These are phyloP conservation scores for Salminus brasiliensis DNA, from an alignment of 2,113 vertebrate species.

Conservation along the genomic window DNA sequence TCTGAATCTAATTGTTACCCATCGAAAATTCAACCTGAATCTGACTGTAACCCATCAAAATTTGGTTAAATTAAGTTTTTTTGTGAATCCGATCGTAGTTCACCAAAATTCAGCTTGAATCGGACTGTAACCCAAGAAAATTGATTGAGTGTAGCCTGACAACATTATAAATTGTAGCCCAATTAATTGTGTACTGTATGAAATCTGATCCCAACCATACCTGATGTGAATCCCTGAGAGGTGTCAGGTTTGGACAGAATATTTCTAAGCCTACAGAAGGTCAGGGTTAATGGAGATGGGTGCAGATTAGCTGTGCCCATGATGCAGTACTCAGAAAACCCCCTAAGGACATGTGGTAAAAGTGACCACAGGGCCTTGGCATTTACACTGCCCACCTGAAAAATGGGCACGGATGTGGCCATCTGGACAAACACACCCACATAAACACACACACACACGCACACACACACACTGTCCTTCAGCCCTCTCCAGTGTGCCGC, in stretches of 20 bases:
- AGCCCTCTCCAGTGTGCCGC: conserved; percentile 3
- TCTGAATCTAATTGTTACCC: too few species aligned
- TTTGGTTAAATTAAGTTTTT: too few species aligned
- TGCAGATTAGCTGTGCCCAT: background rate
- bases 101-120: too few species aligned
- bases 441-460: conserved; percentile 17
- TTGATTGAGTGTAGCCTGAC: background rate
- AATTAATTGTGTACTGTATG: too few species aligned
- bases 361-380: conserved; percentile 46
- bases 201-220: background rate
- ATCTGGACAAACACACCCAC: conserved; percentile 22
- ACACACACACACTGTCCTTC: conserved; percentile 50
- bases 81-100: too few species aligned
- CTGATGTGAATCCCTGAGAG: background rate
- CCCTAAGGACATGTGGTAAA: conserved; percentile 39
- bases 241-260: background rate
- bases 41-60: too few species aligned
- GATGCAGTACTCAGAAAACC: conserved; percentile 46
- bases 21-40: too few species aligned
- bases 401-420: conserved; percentile 40
- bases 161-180: too few species aligned
- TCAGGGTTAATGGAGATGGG: background rate
- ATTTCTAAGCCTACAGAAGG: background rate
- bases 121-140: too few species aligned
- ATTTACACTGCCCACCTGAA: conserved; percentile 57